Evolutionary conservation across 2,888 invertebrate species (phyloP).

Genomic region (Macropis europaea): DNA sequence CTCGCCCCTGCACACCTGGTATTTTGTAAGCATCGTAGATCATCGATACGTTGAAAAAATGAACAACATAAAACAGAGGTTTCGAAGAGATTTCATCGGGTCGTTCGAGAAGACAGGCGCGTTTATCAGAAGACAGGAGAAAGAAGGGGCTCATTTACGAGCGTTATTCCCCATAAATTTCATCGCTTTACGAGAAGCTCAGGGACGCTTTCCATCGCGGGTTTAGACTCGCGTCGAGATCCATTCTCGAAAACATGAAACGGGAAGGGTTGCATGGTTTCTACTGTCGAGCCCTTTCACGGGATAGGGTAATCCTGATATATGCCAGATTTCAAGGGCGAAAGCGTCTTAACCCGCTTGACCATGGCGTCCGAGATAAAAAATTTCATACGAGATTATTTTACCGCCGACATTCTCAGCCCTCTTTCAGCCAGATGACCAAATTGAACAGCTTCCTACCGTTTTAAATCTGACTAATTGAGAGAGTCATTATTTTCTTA

Average conservation of each 20-base stretch:
- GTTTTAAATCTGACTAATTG: too few relatives aligned
- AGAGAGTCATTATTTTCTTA: too few relatives aligned
- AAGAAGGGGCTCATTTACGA: not conserved
- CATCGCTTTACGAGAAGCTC: not conserved
- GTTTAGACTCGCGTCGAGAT: too few relatives aligned
- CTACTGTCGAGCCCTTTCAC: not conserved
- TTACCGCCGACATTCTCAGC: not conserved
- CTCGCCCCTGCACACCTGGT: too few relatives aligned
- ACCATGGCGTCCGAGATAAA: slow-evolving; percentile 1
- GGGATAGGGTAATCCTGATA: slow-evolving; percentile 45
- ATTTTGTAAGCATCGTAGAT: too few relatives aligned
- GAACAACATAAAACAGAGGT: too few relatives aligned
- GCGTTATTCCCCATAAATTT: not conserved
- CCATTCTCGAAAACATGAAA: too few relatives aligned
- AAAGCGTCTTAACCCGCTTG: slow-evolving; percentile 3
- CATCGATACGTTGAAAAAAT: too few relatives aligned
- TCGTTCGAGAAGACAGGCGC: not conserved
- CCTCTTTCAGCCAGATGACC: slow-evolving; percentile 1
- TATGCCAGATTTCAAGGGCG: slow-evolving; percentile 31
- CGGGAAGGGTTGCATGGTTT: too few relatives aligned
- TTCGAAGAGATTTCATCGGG: too few relatives aligned
- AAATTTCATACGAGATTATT: slow-evolving; percentile 15
- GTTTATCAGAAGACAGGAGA: not conserved
- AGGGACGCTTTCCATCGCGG: too few relatives aligned
- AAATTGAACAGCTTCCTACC: too few relatives aligned